A percentile compares a stretch with the other conserved stretches of the same genome.
phyloP scores from a whole-genome alignment of 2,113 vertebrate species.

The Cephalopholis sonnerati region DNA sequence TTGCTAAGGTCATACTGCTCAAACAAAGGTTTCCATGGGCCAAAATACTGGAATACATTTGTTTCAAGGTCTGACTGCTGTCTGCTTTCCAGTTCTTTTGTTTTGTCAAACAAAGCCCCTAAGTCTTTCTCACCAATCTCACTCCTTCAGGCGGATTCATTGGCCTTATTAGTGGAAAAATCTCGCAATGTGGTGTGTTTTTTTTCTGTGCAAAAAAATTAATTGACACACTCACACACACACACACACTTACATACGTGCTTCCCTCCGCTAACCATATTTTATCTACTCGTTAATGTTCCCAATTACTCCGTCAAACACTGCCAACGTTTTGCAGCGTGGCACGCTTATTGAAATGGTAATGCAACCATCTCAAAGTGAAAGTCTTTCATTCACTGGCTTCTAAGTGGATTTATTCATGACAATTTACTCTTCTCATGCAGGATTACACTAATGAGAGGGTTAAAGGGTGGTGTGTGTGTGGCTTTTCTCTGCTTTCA shows the following conservation, averaged over 20 bases:
- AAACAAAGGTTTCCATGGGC: slow-evolving; percentile 66
- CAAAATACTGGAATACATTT: slow-evolving; percentile 62
- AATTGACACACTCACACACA: slow-evolving; percentile 51
- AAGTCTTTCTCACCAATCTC: slow-evolving; percentile 45
- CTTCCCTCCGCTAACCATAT: slow-evolving; percentile 66
- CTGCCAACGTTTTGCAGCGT: slow-evolving; percentile 68
- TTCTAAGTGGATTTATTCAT: slow-evolving; percentile 86
- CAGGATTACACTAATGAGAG: slow-evolving; percentile 85
- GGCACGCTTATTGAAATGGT: slow-evolving; percentile 82
- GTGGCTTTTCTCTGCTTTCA: slow-evolving; percentile 68
- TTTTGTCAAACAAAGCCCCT: slow-evolving; percentile 68
- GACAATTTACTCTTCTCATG: slow-evolving; percentile 81
- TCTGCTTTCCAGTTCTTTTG: slow-evolving; percentile 65
- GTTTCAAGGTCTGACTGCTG: slow-evolving; percentile 71
- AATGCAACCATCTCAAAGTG: slow-evolving; percentile 80
- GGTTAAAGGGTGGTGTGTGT: slow-evolving; percentile 75
- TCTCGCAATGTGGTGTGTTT: slow-evolving; percentile 37
- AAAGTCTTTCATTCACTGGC: slow-evolving; percentile 80
- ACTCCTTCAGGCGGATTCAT: slow-evolving; percentile 44
- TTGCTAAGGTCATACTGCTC: slow-evolving; percentile 58
- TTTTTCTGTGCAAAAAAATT: slow-evolving; percentile 35
- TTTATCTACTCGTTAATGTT: slow-evolving; percentile 82
- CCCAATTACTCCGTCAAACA: slow-evolving; percentile 83
- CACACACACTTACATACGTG: slow-evolving; percentile 11
- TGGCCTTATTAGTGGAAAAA: slow-evolving; percentile 59